Evolutionary conservation across 2,888 invertebrate genomes (phyloP).

Genomic region (Pollenia griseotomentosa): DNA sequence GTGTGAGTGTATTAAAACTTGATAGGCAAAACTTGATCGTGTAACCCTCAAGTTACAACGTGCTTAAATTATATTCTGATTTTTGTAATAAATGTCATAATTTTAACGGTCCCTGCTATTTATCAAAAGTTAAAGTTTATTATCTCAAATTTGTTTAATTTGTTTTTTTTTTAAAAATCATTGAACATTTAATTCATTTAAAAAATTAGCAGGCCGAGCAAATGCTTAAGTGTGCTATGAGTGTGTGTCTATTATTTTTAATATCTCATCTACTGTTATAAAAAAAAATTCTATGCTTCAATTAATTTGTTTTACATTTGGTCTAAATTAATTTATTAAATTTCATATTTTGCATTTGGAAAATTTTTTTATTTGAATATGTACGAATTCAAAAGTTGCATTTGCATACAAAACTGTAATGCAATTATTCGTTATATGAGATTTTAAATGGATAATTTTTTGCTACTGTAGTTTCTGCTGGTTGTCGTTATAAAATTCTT

Average conservation of each 20-base stretch:
- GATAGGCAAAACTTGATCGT: too few species aligned
- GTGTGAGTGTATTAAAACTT: too few species aligned
- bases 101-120: too few species aligned
- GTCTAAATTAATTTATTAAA: slow-evolving; percentile 64
- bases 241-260: not conserved
- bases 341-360: slow-evolving; percentile 49
- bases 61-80: too few species aligned
- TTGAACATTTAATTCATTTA: slow-evolving; percentile 69
- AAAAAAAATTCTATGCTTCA: slow-evolving; percentile 57
- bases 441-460: slow-evolving; percentile 18
- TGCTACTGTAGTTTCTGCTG: slow-evolving; percentile 34
- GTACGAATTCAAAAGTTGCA: slow-evolving; percentile 19
- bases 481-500: slow-evolving; percentile 6
- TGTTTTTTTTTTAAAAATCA: slow-evolving; percentile 62
- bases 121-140: slow-evolving; percentile 18
- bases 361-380: slow-evolving; percentile 16
- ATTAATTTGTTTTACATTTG: slow-evolving; percentile 60
- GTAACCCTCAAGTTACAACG: too few species aligned
- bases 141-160: slow-evolving; percentile 11
- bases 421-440: slow-evolving; percentile 22
- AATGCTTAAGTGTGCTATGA: slow-evolving; percentile 37
- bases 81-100: too few species aligned
- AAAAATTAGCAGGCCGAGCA: slow-evolving; percentile 57
- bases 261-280: slow-evolving; percentile 8
- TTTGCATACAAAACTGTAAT: slow-evolving; percentile 31